Conservation (phyloP, 2,888 invertebrate genomes). For the Sinotaia quadrata region DNA sequence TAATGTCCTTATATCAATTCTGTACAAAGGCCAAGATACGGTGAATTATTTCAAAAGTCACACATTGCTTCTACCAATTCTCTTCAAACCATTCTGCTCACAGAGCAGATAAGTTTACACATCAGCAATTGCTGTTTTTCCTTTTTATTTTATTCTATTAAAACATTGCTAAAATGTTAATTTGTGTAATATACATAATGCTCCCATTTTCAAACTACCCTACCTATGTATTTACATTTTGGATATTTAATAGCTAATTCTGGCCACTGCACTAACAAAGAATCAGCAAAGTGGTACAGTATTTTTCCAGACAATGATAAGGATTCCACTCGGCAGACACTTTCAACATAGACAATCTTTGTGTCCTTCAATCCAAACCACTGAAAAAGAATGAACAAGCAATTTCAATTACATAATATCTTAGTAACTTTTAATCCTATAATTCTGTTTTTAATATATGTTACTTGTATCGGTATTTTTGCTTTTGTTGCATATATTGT, state of each 20-base stretch:
- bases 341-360: constrained; percentile 92
- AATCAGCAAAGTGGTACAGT: constrained; percentile 84
- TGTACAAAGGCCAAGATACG: too few species aligned
- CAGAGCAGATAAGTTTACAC: too few species aligned
- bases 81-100: too few species aligned
- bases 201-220: constrained; percentile 76
- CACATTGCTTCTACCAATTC: too few species aligned
- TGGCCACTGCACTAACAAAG: constrained; percentile 95
- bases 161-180: too few species aligned
- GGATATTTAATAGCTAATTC: constrained; percentile 80
- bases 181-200: too few species aligned
- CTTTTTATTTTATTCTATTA: too few species aligned
- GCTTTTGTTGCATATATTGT: too few species aligned
- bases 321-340: constrained; percentile 91
- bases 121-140: too few species aligned
- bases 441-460: not conserved
- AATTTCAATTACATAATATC: not conserved
- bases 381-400: constrained; percentile 44
- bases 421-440: not conserved
- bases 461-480: not conserved
- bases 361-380: constrained; percentile 77
- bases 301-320: constrained; percentile 92
- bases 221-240: constrained; percentile 84
- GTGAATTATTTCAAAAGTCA: too few species aligned
- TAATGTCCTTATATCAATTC: too few species aligned